Conservation (phyloP, 1,140 invertebrate species). For the Neomicropteryx cornuta region DNA sequence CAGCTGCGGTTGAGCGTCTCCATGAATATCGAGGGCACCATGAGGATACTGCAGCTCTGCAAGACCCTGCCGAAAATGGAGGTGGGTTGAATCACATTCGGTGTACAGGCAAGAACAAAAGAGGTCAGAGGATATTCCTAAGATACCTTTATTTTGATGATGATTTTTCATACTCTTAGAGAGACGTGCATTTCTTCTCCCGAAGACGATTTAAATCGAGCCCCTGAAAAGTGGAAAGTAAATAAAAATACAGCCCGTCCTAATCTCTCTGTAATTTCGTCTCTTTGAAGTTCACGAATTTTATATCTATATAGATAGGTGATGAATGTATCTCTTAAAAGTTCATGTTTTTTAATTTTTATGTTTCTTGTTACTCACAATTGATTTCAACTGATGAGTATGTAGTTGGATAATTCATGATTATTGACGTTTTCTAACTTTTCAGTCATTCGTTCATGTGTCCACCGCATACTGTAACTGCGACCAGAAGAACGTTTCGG, state of each 20-base stretch:
- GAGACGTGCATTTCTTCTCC: background rate
- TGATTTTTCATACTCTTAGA: background rate
- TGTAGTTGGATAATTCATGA: too few relatives aligned
- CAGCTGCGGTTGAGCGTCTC: constrained; percentile 76
- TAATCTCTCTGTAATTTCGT: too few relatives aligned
- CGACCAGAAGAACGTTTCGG: constrained; percentile 56
- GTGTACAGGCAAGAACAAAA: background rate
- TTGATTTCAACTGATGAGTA: too few relatives aligned
- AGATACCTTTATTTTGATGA: background rate
- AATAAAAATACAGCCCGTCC: too few relatives aligned
- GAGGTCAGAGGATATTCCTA: background rate
- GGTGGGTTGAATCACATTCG: constrained; percentile 36
- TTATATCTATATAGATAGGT: too few relatives aligned
- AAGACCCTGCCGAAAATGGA: constrained; percentile 70
- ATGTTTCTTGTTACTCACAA: too few relatives aligned
- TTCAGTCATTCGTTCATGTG: constrained; percentile 67
- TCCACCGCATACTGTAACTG: constrained; percentile 86
- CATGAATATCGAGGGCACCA: constrained; percentile 80
- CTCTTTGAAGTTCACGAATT: too few relatives aligned
- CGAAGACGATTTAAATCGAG: background rate
- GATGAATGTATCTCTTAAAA: too few relatives aligned
- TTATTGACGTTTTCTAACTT: too few relatives aligned
- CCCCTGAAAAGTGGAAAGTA: too few relatives aligned
- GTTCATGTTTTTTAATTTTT: too few relatives aligned
- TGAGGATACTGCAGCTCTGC: constrained; percentile 67